These are phyloP conservation scores for Deroplatys truncata DNA, from an alignment of 2,888 invertebrate species.

Conservation along the genomic window DNA sequence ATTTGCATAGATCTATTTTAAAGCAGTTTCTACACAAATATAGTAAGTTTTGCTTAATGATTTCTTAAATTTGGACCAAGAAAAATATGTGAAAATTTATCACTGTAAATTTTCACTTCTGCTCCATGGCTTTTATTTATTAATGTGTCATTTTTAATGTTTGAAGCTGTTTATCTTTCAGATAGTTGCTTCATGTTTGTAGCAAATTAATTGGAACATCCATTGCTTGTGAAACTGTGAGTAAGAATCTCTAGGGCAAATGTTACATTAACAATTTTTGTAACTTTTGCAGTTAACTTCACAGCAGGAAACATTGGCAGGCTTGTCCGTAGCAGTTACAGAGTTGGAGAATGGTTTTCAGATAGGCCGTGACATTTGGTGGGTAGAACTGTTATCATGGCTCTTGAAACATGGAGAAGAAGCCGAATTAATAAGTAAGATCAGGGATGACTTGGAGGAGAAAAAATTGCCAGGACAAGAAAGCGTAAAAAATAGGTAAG, in stretches of 20 bases:
- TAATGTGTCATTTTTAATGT: background rate
- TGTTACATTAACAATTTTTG: background rate
- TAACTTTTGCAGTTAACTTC: constrained; percentile 28
- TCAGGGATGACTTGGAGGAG: constrained; percentile 14
- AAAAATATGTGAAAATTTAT: too few species aligned
- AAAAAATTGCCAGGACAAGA: constrained; percentile 10
- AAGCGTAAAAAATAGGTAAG: constrained; percentile 11
- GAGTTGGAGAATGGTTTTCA: constrained; percentile 33
- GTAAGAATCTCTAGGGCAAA: background rate
- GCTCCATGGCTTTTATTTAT: too few species aligned
- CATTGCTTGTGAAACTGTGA: too few species aligned
- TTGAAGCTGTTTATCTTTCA: background rate
- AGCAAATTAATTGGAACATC: background rate
- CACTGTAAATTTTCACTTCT: too few species aligned
- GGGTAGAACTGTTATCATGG: constrained; percentile 15
- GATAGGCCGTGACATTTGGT: constrained; percentile 22
- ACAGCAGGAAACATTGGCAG: constrained; percentile 27
- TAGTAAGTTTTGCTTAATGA: too few species aligned
- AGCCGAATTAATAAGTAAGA: constrained; percentile 15
- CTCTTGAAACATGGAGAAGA: constrained; percentile 12
- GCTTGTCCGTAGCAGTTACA: constrained; percentile 26
- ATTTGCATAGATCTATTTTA: too few species aligned
- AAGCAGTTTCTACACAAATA: too few species aligned
- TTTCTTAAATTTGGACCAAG: too few species aligned
- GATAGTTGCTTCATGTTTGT: background rate